Conservation (phyloP, 2,888 invertebrate genomes). For the Phasia obesa region DNA sequence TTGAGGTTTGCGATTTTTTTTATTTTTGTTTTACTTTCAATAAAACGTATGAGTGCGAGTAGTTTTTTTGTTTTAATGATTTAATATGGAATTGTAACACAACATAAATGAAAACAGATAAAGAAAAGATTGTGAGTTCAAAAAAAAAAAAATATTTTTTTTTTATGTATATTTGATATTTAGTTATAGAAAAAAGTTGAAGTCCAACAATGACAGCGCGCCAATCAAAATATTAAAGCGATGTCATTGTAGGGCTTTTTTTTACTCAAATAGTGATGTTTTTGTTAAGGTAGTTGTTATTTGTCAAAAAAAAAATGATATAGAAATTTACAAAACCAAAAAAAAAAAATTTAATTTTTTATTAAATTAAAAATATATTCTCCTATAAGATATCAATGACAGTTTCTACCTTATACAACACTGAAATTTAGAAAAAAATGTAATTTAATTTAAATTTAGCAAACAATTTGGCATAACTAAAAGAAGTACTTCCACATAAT, state of each 20-base stretch:
- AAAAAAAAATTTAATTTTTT: too few species aligned
- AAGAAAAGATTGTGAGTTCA: slow-evolving; percentile 28
- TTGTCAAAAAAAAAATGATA: slow-evolving; percentile 9
- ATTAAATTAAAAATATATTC: too few species aligned
- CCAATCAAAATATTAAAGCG: too few species aligned
- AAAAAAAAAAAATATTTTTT: too few species aligned
- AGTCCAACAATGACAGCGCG: neutral
- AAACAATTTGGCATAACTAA: too few species aligned
- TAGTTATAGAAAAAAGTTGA: slow-evolving; percentile 7
- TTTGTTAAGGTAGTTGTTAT: neutral
- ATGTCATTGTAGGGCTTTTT: slow-evolving; percentile 8
- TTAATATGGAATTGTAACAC: slow-evolving; percentile 63
- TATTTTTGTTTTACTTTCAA: slow-evolving; percentile 19
- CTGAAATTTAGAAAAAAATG: too few species aligned
- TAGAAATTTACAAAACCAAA: slow-evolving; percentile 18
- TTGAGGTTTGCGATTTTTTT: slow-evolving; percentile 33
- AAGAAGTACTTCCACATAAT: too few species aligned
- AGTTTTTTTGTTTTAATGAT: slow-evolving; percentile 21
- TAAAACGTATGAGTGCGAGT: too few species aligned
- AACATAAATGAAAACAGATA: slow-evolving; percentile 41
- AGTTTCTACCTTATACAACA: too few species aligned
- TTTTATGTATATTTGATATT: too few species aligned
- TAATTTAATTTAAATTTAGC: too few species aligned
- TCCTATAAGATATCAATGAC: too few species aligned
- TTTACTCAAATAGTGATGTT: neutral